A percentile compares a stretch with the other conserved stretches of the same genome.
Evolutionary conservation across 1,140 invertebrate species (phyloP).

Genomic region (Drosophila ogumai): DNA sequence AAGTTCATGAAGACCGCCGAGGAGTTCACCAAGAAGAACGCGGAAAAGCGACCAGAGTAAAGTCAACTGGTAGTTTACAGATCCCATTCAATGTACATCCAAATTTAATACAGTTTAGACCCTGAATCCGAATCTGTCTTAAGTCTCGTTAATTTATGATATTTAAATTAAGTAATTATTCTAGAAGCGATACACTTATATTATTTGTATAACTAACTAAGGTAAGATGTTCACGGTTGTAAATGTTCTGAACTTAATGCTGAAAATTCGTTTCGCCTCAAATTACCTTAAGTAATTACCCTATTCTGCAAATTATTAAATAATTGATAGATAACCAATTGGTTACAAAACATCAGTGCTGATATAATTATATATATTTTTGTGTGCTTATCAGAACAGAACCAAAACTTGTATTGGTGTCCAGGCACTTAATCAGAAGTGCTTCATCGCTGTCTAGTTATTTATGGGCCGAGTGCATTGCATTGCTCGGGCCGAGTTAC

Average conservation of each 20-base stretch:
- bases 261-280: too few species aligned
- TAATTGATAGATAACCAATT: background rate
- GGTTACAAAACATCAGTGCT: background rate
- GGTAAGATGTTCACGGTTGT: background rate
- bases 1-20: constrained; percentile 99
- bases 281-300: background rate
- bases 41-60: constrained; percentile 97
- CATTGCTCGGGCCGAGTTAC: background rate
- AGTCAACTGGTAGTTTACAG: constrained; percentile 34
- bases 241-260: background rate
- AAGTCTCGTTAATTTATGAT: background rate
- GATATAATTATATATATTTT: background rate
- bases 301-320: background rate
- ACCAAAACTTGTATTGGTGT: background rate
- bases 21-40: constrained; percentile 98
- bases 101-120: constrained; percentile 51
- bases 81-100: constrained; percentile 21
- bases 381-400: constrained; percentile 14
- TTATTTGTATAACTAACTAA: background rate
- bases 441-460: background rate
- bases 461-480: constrained; percentile 18
- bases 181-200: too few species aligned
- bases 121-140: constrained; percentile 6
- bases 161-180: too few species aligned
- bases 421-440: constrained; percentile 18